Evolutionary conservation across 2,888 invertebrate genomes (phyloP), one percentile per base, ranked within the genome.

Genomic region (Tetanocera ferruginea): DNA sequence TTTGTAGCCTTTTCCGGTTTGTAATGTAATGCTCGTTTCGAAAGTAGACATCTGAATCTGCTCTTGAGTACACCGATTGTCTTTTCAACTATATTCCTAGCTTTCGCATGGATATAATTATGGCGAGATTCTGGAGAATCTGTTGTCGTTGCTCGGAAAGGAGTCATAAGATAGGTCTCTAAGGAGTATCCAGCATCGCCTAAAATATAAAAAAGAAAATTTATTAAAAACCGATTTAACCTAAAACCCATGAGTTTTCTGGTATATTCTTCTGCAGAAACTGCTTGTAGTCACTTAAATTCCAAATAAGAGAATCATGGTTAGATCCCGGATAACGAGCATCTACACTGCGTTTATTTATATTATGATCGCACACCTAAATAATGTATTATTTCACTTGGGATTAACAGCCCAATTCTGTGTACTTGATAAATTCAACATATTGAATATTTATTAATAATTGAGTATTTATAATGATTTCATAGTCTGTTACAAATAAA

Each of bases 1-100:
- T 76, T 19, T 19, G 71, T 34, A 1, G 31, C 28, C 19, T 76
- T 76, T 23, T 52, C 31, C 11, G 76, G 62, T 43, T 34, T 19
- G 23, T 76, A 76, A 23, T 71, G 66, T 3, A 76, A 34, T n/a
- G 52, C 71, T 28, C 76, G 71, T 14, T 62, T 67, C 17, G 23
- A 64, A 31, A 6, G 17, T 8, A 75, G 17, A n/a, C 43, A 72
- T 11, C 11, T 60, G 8, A 62, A 67, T 19, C 70, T 28, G 19
- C 62, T 67, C 43, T 23, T 57, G 0, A n/a, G n/a, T n/a, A 19
- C 49, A n/a, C 71, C 37, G 11, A 71, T 52, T 52, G 52, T 52
- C 6, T 6, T 52, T 3, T 52, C 52, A n/a, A 52, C n/a, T n/a
- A 52, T n/a, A 31, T 31, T 31, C 31, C 31, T 31, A 31, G 31